These are phyloP conservation scores for Musca vetustissima DNA, from an alignment of 1,140 invertebrate species.

Conservation along the genomic window DNA sequence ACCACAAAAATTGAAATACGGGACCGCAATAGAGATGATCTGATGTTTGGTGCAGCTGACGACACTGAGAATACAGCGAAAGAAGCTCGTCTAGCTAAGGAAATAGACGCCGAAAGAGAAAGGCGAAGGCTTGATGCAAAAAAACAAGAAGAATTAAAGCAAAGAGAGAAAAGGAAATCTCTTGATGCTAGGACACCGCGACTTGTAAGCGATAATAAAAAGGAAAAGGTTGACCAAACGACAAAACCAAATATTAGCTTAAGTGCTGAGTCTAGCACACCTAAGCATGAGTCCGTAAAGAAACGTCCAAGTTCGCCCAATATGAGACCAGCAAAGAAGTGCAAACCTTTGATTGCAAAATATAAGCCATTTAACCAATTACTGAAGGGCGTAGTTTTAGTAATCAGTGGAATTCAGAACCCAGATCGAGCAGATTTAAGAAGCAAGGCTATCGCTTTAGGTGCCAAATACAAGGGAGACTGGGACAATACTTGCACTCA, in stretches of 20 bases:
- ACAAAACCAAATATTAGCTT: not conserved
- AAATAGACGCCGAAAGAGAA: conserved; percentile 59
- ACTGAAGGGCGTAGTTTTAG: conserved; percentile 71
- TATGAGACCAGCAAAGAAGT: conserved; percentile 28
- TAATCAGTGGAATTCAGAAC: conserved; percentile 83
- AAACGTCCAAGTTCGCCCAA: conserved; percentile 27
- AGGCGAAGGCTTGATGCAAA: conserved; percentile 27
- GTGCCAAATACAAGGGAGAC: conserved; percentile 76
- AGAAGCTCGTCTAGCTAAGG: conserved; percentile 50
- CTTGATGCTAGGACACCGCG: not conserved
- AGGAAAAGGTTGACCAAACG: not conserved
- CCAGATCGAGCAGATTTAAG: conserved; percentile 71
- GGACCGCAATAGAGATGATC: conserved; percentile 53
- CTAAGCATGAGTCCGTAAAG: not conserved
- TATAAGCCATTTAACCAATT: conserved; percentile 62
- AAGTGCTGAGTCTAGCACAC: too few species aligned
- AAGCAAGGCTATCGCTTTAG: conserved; percentile 72
- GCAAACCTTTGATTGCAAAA: conserved; percentile 26
- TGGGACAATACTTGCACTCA: conserved; percentile 78
- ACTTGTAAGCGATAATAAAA: not conserved
- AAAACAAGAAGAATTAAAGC: not conserved
- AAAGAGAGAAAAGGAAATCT: conserved; percentile 12
- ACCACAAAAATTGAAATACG: conserved; percentile 26
- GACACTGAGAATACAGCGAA: conserved; percentile 2
- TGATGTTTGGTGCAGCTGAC: conserved; percentile 61